Conservation (phyloP, 2,888 invertebrate species). For the Aporophyla nigra region DNA sequence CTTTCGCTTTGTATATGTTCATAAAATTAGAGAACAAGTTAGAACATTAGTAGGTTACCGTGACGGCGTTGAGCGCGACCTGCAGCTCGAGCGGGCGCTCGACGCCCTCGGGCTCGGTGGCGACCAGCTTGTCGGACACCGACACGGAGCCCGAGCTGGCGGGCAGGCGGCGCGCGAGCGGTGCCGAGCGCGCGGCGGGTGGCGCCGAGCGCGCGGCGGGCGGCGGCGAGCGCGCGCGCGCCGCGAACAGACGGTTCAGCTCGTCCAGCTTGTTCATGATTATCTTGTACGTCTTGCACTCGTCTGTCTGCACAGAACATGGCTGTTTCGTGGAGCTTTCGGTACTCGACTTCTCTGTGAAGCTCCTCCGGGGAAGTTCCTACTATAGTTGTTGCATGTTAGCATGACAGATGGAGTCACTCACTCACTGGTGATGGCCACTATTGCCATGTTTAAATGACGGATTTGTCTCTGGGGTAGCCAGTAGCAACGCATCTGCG, state of each 20-base stretch:
- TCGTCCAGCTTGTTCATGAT: slow-evolving; percentile 86
- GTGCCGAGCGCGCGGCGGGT: slow-evolving; percentile 61
- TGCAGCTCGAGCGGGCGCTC: slow-evolving; percentile 18
- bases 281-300: slow-evolving; percentile 86
- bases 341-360: not conserved
- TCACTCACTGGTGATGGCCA: not conserved
- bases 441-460: not conserved
- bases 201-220: slow-evolving; percentile 62
- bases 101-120: slow-evolving; percentile 72
- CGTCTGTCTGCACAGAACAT: slow-evolving; percentile 72
- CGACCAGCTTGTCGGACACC: slow-evolving; percentile 80
- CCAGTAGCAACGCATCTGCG: not conserved
- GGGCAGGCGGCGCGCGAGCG: slow-evolving; percentile 27
- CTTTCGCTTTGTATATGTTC: no score
- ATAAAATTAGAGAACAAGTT: not conserved
- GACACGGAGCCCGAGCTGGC: slow-evolving; percentile 73
- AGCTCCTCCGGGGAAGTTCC: not conserved
- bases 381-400: not conserved
- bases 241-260: slow-evolving; percentile 76
- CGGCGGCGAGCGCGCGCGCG: slow-evolving; percentile 60
- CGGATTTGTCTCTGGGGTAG: not conserved
- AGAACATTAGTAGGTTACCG: slow-evolving; percentile 30
- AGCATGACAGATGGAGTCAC: not conserved
- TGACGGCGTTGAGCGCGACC: slow-evolving; percentile 35
- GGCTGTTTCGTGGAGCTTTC: slow-evolving; percentile 19